A percentile compares a stretch with the other conserved stretches of the same genome.
These are phyloP conservation scores for Vulpes vulpes DNA, from an alignment of 2,113 vertebrate species.

Conservation along the genomic window DNA sequence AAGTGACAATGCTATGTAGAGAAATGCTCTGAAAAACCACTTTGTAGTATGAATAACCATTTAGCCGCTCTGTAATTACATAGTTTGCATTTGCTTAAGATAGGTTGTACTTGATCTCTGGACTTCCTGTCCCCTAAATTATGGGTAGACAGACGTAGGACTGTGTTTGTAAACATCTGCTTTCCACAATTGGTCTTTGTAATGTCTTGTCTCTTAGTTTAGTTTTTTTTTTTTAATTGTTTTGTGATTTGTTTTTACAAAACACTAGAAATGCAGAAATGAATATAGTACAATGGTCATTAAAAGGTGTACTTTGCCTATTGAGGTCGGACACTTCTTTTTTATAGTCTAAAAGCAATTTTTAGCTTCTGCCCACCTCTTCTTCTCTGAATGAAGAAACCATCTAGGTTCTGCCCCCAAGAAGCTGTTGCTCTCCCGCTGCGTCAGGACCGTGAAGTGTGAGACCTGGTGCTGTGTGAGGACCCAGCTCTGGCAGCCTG, in stretches of 20 bases:
- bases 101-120: background rate
- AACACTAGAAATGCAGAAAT: background rate
- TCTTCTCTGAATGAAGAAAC: constrained; percentile 17
- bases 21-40: background rate
- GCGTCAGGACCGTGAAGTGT: background rate
- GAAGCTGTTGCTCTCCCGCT: background rate
- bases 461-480: background rate
- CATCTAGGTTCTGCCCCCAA: background rate
- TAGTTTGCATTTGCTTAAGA: constrained; percentile 48
- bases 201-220: background rate
- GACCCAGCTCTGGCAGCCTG: background rate
- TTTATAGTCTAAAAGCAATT: background rate
- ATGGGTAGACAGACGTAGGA: background rate
- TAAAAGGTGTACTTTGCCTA: background rate
- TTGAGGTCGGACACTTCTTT: background rate
- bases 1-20: background rate
- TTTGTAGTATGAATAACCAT: background rate
- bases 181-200: background rate
- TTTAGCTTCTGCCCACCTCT: background rate
- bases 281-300: background rate
- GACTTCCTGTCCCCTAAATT: background rate
- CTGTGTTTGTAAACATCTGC: background rate
- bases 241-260: constrained; percentile 4
- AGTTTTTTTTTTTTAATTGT: background rate
- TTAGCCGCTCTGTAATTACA: constrained; percentile 24